Evolutionary conservation across 2,888 invertebrate genomes (phyloP), one percentile per base, ranked within the genome.

Genomic region (Synanthedon myopaeformis): DNA sequence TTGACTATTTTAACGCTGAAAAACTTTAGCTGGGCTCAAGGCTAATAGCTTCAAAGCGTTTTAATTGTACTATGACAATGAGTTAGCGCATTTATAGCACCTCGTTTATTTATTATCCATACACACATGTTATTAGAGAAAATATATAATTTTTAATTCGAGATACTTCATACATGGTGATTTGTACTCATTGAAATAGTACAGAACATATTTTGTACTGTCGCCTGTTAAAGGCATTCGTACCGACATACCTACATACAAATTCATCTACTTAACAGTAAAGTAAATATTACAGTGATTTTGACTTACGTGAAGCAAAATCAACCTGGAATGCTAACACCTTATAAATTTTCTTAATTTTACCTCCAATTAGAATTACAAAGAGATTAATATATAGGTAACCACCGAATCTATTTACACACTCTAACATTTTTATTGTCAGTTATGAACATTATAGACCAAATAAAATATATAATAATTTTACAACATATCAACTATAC

Each of bases 1-100:
- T 82, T 82, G 81, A 82, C 80, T 71, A 74, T 59, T 66, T 58
- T 60, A 73, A 82, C 82, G 82, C 83, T 82, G 56, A 74, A 84
- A 86, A 85, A 70, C 82, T 86, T 84, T 80, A 82, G 84, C 86
- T 69, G 87, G 87, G 87, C 87, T 87, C 87, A 61, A 54, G 60
- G 83, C 82, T 79, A 57, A 84, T 82, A 82, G 81, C 70, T 84
- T 85, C 78, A 65, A 72, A 81, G 84, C 82, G 79, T 81, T 49
- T 8, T 42, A 49, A 49, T 58, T 58, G 63, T 68, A 67, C 55
- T 69, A 66, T 70, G 69, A 72, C 69, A 61, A 66, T 59, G 51
- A 61, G 60, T 55, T 50, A 17, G 23, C 6, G 35, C 35, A 35
- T 35, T 35, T 35, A 23, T 23, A 35, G 35, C 35, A 35, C 35